Conservation (phyloP, 1,140 invertebrate genomes). For the Papilio polyxenes region DNA sequence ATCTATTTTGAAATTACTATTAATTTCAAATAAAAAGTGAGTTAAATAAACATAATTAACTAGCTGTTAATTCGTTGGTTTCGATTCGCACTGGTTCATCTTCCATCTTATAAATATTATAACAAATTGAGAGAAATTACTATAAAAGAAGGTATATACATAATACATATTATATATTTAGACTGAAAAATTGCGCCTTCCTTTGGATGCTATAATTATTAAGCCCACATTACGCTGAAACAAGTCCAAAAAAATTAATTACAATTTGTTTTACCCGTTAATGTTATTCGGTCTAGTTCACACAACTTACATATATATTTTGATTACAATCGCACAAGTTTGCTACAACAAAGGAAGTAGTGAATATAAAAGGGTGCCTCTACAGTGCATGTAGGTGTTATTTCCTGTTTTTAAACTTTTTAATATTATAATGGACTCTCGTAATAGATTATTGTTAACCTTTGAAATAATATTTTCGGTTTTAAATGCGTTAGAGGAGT, state of each 20-base stretch:
- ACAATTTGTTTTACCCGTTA: constrained; percentile 12
- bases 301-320: background rate
- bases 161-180: background rate
- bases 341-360: constrained; percentile 10
- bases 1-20: too few relatives aligned
- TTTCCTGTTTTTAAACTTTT: constrained; percentile 14
- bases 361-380: constrained; percentile 9
- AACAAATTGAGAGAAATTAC: background rate
- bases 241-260: background rate
- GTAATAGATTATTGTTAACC: background rate
- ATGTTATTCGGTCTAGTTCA: constrained; percentile 13
- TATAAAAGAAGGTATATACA: background rate
- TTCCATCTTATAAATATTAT: too few relatives aligned
- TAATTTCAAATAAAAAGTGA: too few relatives aligned
- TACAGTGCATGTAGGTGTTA: background rate
- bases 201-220: background rate
- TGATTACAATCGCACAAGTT: constrained; percentile 19
- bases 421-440: background rate
- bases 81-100: too few relatives aligned
- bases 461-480: background rate
- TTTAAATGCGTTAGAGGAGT: background rate
- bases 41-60: too few relatives aligned
- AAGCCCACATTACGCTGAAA: background rate
- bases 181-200: background rate
- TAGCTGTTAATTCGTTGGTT: too few relatives aligned